phyloP scores from a whole-genome alignment of 2,888 invertebrate genomes.

The Eupithecia inturbata region DNA sequence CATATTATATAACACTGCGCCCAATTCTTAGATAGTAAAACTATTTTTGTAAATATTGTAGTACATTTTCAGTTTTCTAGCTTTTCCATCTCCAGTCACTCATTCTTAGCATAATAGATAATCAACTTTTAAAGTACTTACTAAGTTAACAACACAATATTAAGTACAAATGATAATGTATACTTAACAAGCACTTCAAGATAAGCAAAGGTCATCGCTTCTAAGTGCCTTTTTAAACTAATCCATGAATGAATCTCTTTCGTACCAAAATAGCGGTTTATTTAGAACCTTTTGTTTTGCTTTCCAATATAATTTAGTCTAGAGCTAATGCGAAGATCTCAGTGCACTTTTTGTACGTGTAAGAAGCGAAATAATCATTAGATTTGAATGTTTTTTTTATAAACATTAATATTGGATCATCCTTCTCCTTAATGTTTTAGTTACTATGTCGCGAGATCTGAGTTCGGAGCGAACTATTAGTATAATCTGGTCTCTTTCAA shows the following conservation, averaged over 20 bases:
- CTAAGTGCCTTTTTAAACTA: neutral
- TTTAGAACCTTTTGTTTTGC: neutral
- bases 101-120: neutral
- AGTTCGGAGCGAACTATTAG: neutral
- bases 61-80: neutral
- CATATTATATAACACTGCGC: neutral
- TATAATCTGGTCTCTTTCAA: neutral
- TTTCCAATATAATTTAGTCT: neutral
- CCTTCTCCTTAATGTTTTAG: too few species aligned
- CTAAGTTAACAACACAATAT: neutral
- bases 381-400: neutral
- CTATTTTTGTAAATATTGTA: neutral
- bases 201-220: neutral
- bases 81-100: neutral
- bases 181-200: neutral
- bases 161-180: constrained; percentile 1
- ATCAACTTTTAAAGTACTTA: neutral
- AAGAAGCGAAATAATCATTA: neutral
- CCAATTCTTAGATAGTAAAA: neutral
- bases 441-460: neutral
- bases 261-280: neutral
- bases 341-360: neutral
- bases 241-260: neutral
- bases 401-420: too few species aligned
- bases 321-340: neutral